Evolutionary conservation across 2,888 invertebrate species (phyloP).

Genomic region (Mythimna impura): DNA sequence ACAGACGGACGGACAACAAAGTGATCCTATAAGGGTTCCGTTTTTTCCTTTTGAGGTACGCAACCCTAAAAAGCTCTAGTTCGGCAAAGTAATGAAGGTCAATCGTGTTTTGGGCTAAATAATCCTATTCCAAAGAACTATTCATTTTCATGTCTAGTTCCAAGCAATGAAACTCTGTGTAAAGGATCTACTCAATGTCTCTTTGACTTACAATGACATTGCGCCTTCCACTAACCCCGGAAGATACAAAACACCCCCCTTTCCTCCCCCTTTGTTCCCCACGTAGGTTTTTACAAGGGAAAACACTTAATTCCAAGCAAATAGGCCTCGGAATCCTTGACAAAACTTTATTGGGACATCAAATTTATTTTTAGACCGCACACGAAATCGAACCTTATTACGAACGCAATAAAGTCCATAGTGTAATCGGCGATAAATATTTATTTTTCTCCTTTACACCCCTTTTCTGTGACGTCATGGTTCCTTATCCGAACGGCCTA

Average conservation of each 20-base stretch:
- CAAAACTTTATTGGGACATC: conserved; percentile 52
- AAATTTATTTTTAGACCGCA: conserved; percentile 64
- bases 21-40: too few species aligned
- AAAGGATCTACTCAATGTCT: conserved; percentile 4
- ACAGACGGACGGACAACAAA: too few species aligned
- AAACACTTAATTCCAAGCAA: conserved; percentile 62
- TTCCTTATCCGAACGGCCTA: conserved; percentile 17
- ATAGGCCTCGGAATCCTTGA: conserved; percentile 53
- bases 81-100: too few species aligned
- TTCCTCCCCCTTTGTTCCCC: conserved; percentile 9
- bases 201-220: conserved; percentile 14
- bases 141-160: neutral
- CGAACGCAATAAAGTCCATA: conserved; percentile 31
- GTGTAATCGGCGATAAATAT: conserved; percentile 33
- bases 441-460: conserved; percentile 56
- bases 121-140: neutral
- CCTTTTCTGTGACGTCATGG: conserved; percentile 60
- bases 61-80: too few species aligned
- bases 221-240: conserved; percentile 39
- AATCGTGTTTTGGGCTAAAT: too few species aligned
- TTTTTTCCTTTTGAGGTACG: too few species aligned
- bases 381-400: conserved; percentile 46
- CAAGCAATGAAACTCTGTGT: conserved; percentile 12
- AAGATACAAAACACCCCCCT: conserved; percentile 43
- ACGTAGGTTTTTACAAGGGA: conserved; percentile 58